Evolutionary conservation across 2,113 vertebrate genomes (phyloP), one percentile per base, ranked within the genome.

Genomic region (Zapornia atra): DNA sequence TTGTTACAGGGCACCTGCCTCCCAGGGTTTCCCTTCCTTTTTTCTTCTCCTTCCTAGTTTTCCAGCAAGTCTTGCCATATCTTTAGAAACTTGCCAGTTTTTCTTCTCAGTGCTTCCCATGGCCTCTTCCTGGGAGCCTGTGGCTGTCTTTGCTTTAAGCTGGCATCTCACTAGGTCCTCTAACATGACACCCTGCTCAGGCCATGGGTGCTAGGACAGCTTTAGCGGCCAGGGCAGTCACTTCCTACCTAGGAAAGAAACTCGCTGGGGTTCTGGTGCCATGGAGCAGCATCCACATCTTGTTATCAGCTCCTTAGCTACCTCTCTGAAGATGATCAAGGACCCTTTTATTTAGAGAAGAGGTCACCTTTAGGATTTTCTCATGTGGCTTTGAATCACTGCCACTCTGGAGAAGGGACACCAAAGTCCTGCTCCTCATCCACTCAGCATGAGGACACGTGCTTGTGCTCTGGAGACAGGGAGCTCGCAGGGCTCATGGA

Each of bases 401-500:
- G 42, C 13, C 51, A 53, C 12, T 63, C 16, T 19, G 56, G 54
- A 33, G 38, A 44, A 44, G 42, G 33, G 21, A 6, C 18, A 3
- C 15, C 31, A 36, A 1, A 28, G 10, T 10, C 33, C 31, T 90
- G 40, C 12, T 85, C 29, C 33, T 44, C 16, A 34, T 26, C 36
- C 54, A 21, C 17, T 1, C 24, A 21, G 12, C 14, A 2, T 0
- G 21, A 84, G 69, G 54, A 60, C 3, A 10, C 0, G 20, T 29
- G 6, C 15, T 2, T 0, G 1, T 61, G 54, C 7, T 72, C 34
- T 73, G 50, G 50, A 28, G 9, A 10, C 33, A 15, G 34, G 25
- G 25, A 85, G 31, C 20, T 63, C 1, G 0, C 38, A 14, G 57
- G 21, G 24, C 25, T 46, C 31, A 36, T 0, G 2, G 54, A 5